A percentile compares a stretch with the other conserved stretches of the same genome.
Evolutionary conservation across 2,888 invertebrate genomes (phyloP).

Genomic region (Orthosia gothica): DNA sequence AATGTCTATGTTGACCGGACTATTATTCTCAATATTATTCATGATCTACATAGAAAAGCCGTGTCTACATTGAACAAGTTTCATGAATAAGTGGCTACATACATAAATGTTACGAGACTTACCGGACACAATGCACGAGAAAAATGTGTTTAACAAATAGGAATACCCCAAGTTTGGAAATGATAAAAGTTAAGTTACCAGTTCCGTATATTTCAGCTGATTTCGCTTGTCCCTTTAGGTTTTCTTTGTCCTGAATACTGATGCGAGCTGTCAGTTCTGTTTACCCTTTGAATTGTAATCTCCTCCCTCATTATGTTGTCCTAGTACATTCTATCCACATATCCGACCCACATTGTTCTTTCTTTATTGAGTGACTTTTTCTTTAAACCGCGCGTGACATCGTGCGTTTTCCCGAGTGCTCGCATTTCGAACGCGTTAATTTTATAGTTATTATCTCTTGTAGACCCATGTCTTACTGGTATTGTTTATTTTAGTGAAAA

Average conservation of each 20-base stretch:
- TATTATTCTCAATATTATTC: neutral
- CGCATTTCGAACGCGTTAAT: conserved; percentile 43
- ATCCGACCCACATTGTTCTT: conserved; percentile 43
- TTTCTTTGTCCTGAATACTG: conserved; percentile 41
- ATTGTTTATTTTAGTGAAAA: too few species aligned
- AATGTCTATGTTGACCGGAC: too few species aligned
- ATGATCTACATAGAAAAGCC: neutral
- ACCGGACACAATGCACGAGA: neutral
- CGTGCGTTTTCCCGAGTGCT: conserved; percentile 35
- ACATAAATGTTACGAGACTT: conserved; percentile 1
- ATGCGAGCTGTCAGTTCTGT: conserved; percentile 44
- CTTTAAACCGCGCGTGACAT: conserved; percentile 52
- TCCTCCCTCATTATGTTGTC: conserved; percentile 54
- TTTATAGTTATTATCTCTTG: conserved; percentile 40
- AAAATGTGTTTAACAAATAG: conserved; percentile 16
- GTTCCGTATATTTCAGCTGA: conserved; percentile 19
- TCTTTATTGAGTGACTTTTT: conserved; percentile 54
- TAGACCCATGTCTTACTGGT: conserved; percentile 28
- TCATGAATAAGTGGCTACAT: neutral
- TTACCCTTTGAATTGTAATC: conserved; percentile 51
- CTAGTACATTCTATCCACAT: conserved; percentile 55
- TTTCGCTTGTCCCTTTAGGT: conserved; percentile 25
- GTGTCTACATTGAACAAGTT: neutral
- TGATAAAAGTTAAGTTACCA: conserved; percentile 5
- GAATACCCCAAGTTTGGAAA: neutral